Evolutionary conservation across 2,113 vertebrate species (phyloP).

Genomic region (Dolichotis patagonum): DNA sequence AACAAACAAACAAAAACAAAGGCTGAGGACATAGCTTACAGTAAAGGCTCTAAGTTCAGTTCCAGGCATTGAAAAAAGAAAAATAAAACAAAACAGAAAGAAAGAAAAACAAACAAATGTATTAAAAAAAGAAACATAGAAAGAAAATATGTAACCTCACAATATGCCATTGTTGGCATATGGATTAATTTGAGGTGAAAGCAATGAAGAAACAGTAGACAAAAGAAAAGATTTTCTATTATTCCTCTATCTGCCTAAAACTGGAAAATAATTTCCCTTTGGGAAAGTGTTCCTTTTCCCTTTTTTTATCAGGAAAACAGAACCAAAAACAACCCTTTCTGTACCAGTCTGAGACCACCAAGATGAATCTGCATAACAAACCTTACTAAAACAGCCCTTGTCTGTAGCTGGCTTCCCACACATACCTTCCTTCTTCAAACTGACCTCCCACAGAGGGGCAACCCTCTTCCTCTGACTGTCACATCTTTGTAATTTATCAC

Average conservation of each 20-base stretch:
- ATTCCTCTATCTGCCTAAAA: not conserved
- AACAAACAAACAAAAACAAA: not conserved
- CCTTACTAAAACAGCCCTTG: not conserved
- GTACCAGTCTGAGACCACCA: not conserved
- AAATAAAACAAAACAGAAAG: not conserved
- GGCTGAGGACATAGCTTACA: too few relatives aligned
- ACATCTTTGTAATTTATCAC: not conserved
- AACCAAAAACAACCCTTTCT: not conserved
- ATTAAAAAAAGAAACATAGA: not conserved
- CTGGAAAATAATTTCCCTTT: not conserved
- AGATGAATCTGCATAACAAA: not conserved
- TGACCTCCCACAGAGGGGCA: not conserved
- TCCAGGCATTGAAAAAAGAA: too few relatives aligned
- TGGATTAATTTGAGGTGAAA: conserved; percentile 32
- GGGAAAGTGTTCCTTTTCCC: not conserved
- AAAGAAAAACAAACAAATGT: not conserved
- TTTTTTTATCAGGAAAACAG: not conserved
- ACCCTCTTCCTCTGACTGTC: not conserved
- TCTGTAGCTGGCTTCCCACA: not conserved
- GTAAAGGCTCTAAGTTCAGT: too few relatives aligned
- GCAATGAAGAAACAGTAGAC: not conserved
- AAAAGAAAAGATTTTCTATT: not conserved
- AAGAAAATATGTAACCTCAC: not conserved
- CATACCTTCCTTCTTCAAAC: not conserved
- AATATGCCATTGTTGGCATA: not conserved